A percentile compares a stretch with the other conserved stretches of the same genome.
These are phyloP conservation scores for Centropristis striata DNA, from an alignment of 2,113 vertebrate species.

Conservation along the genomic window DNA sequence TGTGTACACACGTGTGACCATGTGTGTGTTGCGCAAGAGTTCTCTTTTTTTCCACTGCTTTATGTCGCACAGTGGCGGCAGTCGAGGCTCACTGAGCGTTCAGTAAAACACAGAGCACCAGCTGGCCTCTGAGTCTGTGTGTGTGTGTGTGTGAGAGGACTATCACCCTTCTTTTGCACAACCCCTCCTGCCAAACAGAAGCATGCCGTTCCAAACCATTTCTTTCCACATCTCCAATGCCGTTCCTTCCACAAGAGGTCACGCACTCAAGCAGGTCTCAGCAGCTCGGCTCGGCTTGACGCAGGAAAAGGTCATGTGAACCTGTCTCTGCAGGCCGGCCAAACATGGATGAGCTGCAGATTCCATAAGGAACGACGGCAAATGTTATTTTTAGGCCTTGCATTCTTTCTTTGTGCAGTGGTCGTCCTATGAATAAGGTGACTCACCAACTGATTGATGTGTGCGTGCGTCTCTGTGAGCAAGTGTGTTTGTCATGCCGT, in stretches of 20 bases:
- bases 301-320: conserved; percentile 61
- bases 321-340: conserved; percentile 57
- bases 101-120: conserved; percentile 55
- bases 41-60: conserved; percentile 53
- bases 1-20: conserved; percentile 31
- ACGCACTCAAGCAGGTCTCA: conserved; percentile 51
- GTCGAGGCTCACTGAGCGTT: conserved; percentile 36
- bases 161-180: conserved; percentile 21
- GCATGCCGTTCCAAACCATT: conserved; percentile 49
- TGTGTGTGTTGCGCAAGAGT: conserved; percentile 68
- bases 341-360: conserved; percentile 66
- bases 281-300: conserved; percentile 39
- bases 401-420: conserved; percentile 73
- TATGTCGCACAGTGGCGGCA: conserved; percentile 58
- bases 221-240: conserved; percentile 41
- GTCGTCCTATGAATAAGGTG: conserved; percentile 72
- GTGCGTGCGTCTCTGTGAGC: conserved; percentile 55
- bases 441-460: conserved; percentile 74
- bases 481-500: conserved; percentile 67
- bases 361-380: conserved; percentile 67
- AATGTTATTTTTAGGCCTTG: conserved; percentile 74
- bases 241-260: conserved; percentile 43
- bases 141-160: conserved; percentile 9
- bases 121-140: conserved; percentile 42
- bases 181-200: conserved; percentile 62